Conservation (phyloP, 2,797 vertebrate genomes). For the Tapera naevia region DNA sequence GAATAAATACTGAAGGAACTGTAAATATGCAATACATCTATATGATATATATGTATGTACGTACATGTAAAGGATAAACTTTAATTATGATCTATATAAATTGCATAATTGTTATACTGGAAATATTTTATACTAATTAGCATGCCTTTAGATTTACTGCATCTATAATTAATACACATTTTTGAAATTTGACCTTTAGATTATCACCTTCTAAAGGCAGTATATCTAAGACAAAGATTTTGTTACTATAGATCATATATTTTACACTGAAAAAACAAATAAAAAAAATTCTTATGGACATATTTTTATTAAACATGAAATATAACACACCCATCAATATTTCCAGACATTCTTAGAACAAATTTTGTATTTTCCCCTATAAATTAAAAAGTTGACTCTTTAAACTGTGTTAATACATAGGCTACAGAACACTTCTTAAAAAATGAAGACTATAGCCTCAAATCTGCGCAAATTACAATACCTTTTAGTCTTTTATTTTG, state of each 20-base stretch:
- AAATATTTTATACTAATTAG: not conserved
- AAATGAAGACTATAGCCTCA: constrained; percentile 23
- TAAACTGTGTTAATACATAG: constrained; percentile 39
- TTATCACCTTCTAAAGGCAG: not conserved
- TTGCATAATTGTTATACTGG: not conserved
- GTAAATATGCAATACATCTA: not conserved
- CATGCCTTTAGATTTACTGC: constrained; percentile 49
- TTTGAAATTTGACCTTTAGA: not conserved
- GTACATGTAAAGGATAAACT: not conserved
- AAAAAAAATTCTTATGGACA: constrained; percentile 22
- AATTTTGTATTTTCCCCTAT: constrained; percentile 48
- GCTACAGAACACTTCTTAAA: constrained; percentile 20
- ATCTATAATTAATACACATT: constrained; percentile 3
- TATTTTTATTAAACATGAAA: constrained; percentile 62
- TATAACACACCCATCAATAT: constrained; percentile 39
- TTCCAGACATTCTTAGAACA: constrained; percentile 4
- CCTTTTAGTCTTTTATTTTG: constrained; percentile 15
- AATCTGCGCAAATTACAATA: constrained; percentile 28
- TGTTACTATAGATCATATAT: not conserved
- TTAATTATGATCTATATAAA: not conserved
- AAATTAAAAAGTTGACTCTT: constrained; percentile 44
- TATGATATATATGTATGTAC: not conserved
- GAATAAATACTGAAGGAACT: not conserved
- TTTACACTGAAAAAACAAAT: constrained; percentile 32
- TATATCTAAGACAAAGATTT: not conserved